Evolutionary conservation across 2,113 vertebrate genomes (phyloP).

Genomic region (Ascaphus truei): DNA sequence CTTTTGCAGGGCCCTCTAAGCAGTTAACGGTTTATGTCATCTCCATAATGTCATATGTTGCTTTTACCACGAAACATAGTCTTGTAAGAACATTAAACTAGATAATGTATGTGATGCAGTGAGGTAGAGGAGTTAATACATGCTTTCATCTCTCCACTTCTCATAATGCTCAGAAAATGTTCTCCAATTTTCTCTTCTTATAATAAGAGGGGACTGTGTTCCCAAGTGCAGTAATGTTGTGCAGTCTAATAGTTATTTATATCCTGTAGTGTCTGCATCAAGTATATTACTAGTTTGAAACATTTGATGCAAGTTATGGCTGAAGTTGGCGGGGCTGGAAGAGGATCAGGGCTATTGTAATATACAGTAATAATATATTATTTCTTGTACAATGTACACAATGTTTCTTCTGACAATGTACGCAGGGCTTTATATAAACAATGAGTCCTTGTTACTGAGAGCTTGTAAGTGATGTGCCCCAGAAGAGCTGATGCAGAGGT

Average conservation of each 20-base stretch:
- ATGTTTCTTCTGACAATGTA: no score
- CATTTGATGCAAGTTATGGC: no score
- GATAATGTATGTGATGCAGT: conserved; percentile 1
- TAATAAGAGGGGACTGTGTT: neutral
- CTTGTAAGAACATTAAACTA: neutral
- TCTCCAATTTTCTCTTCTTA: neutral
- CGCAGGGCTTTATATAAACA: no score
- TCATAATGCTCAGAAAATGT: conserved; percentile 2
- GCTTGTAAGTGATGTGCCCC: no score
- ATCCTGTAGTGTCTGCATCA: neutral
- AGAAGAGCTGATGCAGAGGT: no score
- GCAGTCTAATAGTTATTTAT: neutral
- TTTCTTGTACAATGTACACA: no score
- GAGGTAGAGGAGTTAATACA: neutral
- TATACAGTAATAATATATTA: no score
- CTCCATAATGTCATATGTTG: neutral
- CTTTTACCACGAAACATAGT: conserved; percentile 5
- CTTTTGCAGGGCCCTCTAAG: neutral
- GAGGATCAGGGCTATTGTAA: no score
- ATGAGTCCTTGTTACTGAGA: no score
- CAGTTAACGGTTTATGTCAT: neutral
- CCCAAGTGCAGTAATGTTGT: neutral
- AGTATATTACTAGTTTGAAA: no score
- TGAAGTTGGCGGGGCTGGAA: no score
- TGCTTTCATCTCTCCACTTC: neutral